Evolutionary conservation across 1,140 invertebrate species (phyloP), one percentile per base, ranked within the genome.

Genomic region (Dreissena polymorpha): DNA sequence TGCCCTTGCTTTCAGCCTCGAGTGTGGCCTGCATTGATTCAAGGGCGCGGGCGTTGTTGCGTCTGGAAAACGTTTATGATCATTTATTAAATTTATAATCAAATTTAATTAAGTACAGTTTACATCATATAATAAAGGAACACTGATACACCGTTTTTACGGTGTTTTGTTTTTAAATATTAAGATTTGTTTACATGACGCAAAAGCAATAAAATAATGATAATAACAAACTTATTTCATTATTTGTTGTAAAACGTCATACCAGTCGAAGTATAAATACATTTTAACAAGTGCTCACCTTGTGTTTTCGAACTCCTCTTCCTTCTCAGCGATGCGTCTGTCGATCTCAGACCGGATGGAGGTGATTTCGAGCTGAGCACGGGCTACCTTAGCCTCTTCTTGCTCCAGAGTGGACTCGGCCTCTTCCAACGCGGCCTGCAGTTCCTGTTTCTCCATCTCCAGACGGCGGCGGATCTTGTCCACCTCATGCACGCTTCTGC

Each of bases 251-350:
- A 60, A 60, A n/a, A n/a, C 16, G 21, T 6, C 21, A 6, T 5
- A 23, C 2, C 21, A 60, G 57, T 60, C 16, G 21, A 23, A n/a
- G 10, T 60, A n/a, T 6, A 18, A 60, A 60, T 18, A 2, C 3
- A 60, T 23, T n/a, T 60, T 18, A 60, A 60, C 3, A 6, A 2
- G 65, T 14, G 21, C 78, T 83, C 84, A 94, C 94, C 94, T 93
- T 85, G 98, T 99, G 93, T 99, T 99, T 93, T 99, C 98, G 95
- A 99, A 99, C 95, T 99, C 99, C 91, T 99, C 99, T 93, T 99
- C 99, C 95, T 99, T 99, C 95, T 99, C 98, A 0, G 89, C 97
- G 94, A 99, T 97, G 89, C 98, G 96, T 90, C 98, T 96, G 93
- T 99, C 98, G 92, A 99, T 99, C 93, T 99, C 98, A 93, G 98